Evolutionary conservation across 2,888 invertebrate genomes (phyloP).

Genomic region (Pyrocoelia pectoralis): DNA sequence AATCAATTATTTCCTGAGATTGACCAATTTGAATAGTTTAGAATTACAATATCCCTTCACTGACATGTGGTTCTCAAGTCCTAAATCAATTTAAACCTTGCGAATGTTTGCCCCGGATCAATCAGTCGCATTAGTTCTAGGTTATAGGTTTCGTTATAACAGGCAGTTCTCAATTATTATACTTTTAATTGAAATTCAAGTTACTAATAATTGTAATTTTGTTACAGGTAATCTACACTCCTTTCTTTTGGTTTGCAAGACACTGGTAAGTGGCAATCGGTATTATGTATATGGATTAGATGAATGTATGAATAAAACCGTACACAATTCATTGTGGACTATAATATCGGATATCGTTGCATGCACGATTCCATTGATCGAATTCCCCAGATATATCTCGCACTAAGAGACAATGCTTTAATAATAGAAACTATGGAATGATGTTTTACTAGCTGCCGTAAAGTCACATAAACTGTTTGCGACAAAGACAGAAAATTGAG

Average conservation of each 20-base stretch:
- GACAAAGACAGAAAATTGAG: constrained; percentile 26
- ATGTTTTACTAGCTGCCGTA: constrained; percentile 20
- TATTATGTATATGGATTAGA: not conserved
- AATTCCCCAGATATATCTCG: constrained; percentile 10
- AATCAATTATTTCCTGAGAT: constrained; percentile 12
- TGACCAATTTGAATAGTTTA: constrained; percentile 11
- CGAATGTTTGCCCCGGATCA: constrained; percentile 6
- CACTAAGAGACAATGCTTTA: constrained; percentile 14
- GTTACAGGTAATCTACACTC: too few species aligned
- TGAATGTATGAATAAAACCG: not conserved
- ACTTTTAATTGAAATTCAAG: not conserved
- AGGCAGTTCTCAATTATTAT: too few species aligned
- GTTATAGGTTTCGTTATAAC: not conserved
- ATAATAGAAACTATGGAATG: constrained; percentile 17
- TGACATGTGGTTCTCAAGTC: constrained; percentile 2
- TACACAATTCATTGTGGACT: constrained; percentile 5
- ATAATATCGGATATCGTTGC: not conserved
- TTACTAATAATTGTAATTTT: not conserved
- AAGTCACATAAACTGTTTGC: constrained; percentile 22
- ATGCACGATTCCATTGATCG: constrained; percentile 3
- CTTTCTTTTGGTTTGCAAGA: too few species aligned
- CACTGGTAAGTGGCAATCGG: too few species aligned
- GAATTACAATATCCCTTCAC: constrained; percentile 10
- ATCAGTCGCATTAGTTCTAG: constrained; percentile 2
- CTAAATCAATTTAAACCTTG: constrained; percentile 13